Evolutionary conservation across 2,888 invertebrate genomes (phyloP).

Genomic region (Stenotaenia linearis): DNA sequence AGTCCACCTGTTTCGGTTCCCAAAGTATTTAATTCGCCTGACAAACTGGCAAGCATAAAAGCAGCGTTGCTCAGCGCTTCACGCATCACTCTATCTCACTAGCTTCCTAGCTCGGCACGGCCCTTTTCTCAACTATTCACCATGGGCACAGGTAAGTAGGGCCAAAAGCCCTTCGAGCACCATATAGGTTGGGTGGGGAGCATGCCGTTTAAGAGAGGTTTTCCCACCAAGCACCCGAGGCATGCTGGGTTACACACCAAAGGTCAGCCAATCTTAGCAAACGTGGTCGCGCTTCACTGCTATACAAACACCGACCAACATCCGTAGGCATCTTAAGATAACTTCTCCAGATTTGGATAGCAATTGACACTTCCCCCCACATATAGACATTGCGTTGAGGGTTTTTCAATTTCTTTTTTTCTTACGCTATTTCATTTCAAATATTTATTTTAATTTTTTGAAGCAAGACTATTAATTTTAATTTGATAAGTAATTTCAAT

Average conservation of each 20-base stretch:
- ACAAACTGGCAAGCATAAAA: slow-evolving; percentile 36
- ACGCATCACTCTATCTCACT: slow-evolving; percentile 29
- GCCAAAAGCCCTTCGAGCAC: not conserved
- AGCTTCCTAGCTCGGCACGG: slow-evolving; percentile 30
- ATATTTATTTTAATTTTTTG: not conserved
- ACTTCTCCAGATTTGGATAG: slow-evolving; percentile 10
- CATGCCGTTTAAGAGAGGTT: not conserved
- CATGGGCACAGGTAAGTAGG: slow-evolving; percentile 32
- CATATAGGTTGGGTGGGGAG: not conserved
- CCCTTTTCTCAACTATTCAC: not conserved
- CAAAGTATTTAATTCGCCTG: slow-evolving; percentile 37
- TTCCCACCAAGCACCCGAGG: slow-evolving; percentile 9
- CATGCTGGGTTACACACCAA: slow-evolving; percentile 26
- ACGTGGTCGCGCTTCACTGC: slow-evolving; percentile 23
- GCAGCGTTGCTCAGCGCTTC: slow-evolving; percentile 28
- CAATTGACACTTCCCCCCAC: not conserved
- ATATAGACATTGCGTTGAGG: not conserved
- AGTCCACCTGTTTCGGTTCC: slow-evolving; percentile 36
- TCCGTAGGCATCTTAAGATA: slow-evolving; percentile 20
- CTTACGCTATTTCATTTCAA: not conserved
- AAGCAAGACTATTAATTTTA: too few species aligned
- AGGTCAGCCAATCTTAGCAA: slow-evolving; percentile 23
- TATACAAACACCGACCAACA: slow-evolving; percentile 16
- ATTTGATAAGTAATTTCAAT: too few species aligned
- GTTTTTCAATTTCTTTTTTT: not conserved